These are phyloP conservation scores for Drosophila mimetica DNA, from an alignment of 2,888 invertebrate genomes.

Conservation along the genomic window DNA sequence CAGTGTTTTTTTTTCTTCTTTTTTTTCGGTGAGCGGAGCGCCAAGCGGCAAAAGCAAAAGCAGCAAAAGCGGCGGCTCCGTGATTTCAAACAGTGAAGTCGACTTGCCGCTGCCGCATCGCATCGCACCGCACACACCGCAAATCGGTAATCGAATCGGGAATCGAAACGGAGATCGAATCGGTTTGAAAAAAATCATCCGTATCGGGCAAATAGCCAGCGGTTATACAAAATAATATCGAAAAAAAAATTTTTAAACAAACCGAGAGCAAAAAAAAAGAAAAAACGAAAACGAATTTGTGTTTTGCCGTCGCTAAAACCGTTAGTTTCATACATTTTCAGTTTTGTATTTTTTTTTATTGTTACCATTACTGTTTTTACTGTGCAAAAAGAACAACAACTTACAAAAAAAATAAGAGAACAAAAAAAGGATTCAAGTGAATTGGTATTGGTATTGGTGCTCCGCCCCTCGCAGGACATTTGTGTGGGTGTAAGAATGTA, in stretches of 20 bases:
- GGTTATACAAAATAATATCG: background rate
- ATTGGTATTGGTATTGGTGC: constrained; percentile 15
- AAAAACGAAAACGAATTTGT: background rate
- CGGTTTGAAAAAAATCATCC: background rate
- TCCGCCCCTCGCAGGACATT: constrained; percentile 35
- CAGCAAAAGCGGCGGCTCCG: constrained; percentile 51
- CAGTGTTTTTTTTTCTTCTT: background rate
- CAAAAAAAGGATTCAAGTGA: constrained; percentile 14
- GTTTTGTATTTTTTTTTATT: constrained; percentile 31
- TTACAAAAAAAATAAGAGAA: background rate
- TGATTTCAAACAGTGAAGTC: constrained; percentile 72
- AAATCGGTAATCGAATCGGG: constrained; percentile 43
- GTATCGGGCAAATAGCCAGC: constrained; percentile 1
- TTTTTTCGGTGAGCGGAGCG: constrained; percentile 56
- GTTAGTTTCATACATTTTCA: constrained; percentile 37
- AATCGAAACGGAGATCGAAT: constrained; percentile 38
- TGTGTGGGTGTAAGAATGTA: constrained; percentile 10
- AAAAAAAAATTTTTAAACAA: background rate
- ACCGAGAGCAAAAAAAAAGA: background rate
- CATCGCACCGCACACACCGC: constrained; percentile 46
- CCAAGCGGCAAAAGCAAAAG: constrained; percentile 47
- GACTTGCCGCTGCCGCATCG: constrained; percentile 72
- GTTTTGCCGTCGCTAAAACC: constrained; percentile 44
- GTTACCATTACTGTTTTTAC: constrained; percentile 24
- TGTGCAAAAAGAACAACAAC: constrained; percentile 5